Conservation (phyloP, 2,113 vertebrate species). For the Channa maculata region DNA sequence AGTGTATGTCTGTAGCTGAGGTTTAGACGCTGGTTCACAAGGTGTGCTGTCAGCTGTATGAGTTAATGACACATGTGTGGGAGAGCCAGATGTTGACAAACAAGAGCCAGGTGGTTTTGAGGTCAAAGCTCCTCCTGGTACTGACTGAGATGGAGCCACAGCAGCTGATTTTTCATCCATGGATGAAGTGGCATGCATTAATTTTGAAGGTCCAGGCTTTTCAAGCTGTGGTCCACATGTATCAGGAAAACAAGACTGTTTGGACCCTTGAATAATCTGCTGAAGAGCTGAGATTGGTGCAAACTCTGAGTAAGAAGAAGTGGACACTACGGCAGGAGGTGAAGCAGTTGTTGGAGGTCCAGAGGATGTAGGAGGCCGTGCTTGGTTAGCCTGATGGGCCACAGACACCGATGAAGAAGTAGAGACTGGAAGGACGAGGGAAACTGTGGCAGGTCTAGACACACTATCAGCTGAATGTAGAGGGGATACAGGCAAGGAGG, state of each 20-base stretch:
- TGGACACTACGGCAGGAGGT: conserved; percentile 28
- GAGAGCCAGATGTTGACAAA: conserved; percentile 30
- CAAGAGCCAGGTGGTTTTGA: conserved; percentile 35
- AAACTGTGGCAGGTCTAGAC: conserved; percentile 30
- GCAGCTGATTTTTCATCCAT: conserved; percentile 20
- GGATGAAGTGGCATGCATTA: conserved; percentile 29
- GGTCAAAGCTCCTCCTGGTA: conserved; percentile 13
- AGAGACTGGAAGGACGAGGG: conserved; percentile 32
- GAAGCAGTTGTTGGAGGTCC: conserved; percentile 25
- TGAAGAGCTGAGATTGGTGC: conserved; percentile 60
- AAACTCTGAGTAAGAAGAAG: conserved; percentile 45
- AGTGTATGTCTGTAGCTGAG: conserved; percentile 48
- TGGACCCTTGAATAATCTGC: conserved; percentile 66
- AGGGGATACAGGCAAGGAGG: conserved; percentile 46
- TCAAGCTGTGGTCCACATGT: conserved; percentile 32
- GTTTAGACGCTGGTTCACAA: conserved; percentile 24
- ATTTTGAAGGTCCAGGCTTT: conserved; percentile 38
- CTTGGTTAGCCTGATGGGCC: conserved; percentile 35
- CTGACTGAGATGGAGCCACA: conserved; percentile 38
- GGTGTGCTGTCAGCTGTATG: conserved; percentile 25
- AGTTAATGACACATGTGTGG: conserved; percentile 33
- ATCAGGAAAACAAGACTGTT: conserved; percentile 37
- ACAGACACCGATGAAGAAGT: conserved; percentile 34
- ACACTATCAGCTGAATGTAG: conserved; percentile 27
- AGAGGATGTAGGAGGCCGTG: conserved; percentile 27